Conservation (phyloP, 2,113 vertebrate genomes). For the Chrysochloris asiatica region DNA sequence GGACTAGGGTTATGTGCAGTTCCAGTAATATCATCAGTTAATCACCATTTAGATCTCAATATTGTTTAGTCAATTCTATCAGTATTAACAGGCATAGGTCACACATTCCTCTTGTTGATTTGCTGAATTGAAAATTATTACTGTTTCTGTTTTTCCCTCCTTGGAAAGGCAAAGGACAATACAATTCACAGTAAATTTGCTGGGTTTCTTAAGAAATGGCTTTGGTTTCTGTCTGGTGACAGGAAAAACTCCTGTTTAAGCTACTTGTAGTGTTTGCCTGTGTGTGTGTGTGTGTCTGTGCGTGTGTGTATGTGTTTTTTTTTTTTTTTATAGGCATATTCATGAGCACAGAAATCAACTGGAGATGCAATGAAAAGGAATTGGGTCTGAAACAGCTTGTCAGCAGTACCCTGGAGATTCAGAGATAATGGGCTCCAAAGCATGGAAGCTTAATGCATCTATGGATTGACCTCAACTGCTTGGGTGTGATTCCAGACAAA, state of each 20-base stretch:
- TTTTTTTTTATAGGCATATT: not conserved
- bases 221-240: not conserved
- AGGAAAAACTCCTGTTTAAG: not conserved
- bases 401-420: not conserved
- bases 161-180: too few relatives aligned
- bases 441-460: not conserved
- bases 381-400: not conserved
- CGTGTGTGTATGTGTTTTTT: not conserved
- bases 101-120: not conserved
- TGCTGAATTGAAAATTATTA: not conserved
- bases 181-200: too few relatives aligned
- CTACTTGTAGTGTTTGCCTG: not conserved
- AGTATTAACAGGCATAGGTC: constrained; percentile 60
- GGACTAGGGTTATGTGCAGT: too few relatives aligned
- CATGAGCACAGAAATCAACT: not conserved
- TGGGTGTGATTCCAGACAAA: not conserved
- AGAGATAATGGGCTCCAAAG: not conserved
- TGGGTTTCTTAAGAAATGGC: constrained; percentile 12
- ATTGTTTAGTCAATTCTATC: constrained; percentile 15
- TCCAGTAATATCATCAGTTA: too few relatives aligned
- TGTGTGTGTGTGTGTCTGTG: too few relatives aligned
- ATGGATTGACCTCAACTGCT: not conserved
- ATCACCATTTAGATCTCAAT: not conserved
- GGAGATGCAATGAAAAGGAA: not conserved
- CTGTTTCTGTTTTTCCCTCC: not conserved